Conservation (phyloP, 2,113 vertebrate species). For the Sturnus vulgaris region DNA sequence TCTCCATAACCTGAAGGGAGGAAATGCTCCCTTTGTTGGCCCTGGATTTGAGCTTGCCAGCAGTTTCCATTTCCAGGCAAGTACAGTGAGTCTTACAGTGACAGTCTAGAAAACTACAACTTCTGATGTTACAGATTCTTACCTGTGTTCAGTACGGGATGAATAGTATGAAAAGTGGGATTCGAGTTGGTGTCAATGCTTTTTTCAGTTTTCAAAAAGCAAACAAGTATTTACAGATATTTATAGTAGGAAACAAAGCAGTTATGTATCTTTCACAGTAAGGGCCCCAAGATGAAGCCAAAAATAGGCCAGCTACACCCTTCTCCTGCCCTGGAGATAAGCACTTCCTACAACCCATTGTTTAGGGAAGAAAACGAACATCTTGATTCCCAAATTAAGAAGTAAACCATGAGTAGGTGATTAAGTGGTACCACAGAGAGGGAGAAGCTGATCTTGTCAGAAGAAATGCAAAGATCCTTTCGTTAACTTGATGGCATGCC, state of each 20-base stretch:
- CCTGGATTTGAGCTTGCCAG: not conserved
- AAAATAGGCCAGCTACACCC: not conserved
- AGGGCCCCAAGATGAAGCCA: not conserved
- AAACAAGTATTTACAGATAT: not conserved
- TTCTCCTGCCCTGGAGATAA: not conserved
- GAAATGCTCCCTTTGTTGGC: not conserved
- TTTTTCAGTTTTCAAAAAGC: not conserved
- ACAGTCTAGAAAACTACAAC: not conserved
- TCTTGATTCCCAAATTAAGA: not conserved
- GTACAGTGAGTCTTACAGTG: not conserved
- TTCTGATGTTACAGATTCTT: not conserved
- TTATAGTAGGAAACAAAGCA: not conserved
- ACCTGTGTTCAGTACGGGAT: not conserved
- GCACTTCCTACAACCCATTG: not conserved
- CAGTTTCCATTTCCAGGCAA: not conserved
- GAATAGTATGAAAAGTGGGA: not conserved
- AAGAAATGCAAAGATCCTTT: not conserved
- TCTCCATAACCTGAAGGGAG: not conserved
- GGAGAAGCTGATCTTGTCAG: not conserved
- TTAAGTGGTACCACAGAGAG: not conserved
- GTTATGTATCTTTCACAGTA: not conserved
- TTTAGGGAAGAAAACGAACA: not conserved
- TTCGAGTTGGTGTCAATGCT: not conserved
- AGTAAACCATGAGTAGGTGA: not conserved
- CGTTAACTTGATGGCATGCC: not conserved